phyloP scores from a whole-genome alignment of 2,797 vertebrate species.

The Varecia variegata region DNA sequence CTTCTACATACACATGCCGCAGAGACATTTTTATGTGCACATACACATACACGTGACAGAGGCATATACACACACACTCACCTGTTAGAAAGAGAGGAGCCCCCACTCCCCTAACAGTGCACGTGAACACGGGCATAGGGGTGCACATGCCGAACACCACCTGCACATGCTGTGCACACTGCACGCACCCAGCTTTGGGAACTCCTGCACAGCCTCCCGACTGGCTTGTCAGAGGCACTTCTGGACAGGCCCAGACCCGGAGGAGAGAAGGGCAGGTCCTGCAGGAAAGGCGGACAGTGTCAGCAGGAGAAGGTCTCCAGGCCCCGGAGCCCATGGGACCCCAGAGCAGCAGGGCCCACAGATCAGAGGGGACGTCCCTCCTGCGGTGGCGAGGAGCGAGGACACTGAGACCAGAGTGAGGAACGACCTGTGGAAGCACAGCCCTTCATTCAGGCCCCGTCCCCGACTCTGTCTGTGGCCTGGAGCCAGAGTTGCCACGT shows the following conservation, averaged over 20 bases:
- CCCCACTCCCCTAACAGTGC: accelerated
- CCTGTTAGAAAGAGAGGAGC: neutral
- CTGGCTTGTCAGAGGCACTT: neutral
- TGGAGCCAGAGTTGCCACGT: neutral
- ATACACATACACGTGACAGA: neutral
- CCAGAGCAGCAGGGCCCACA: neutral
- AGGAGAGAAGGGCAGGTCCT: neutral
- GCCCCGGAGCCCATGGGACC: no score
- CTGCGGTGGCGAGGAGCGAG: accelerated
- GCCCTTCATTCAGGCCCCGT: neutral
- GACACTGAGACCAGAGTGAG: neutral
- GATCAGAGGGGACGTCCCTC: neutral
- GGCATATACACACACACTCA: accelerated
- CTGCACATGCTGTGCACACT: no score
- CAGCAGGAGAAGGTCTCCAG: no score
- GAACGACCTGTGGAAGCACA: neutral
- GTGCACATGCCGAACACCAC: accelerated
- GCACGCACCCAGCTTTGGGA: neutral
- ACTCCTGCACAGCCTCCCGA: neutral
- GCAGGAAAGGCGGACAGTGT: neutral
- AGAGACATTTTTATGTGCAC: neutral
- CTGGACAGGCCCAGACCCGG: neutral
- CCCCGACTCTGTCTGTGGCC: neutral
- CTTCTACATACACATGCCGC: no score
- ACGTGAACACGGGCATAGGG: accelerated